Evolutionary conservation across 35 echinoderm and acorn worm genomes (phyloP).

Genomic region (Apostichopus californicus): DNA sequence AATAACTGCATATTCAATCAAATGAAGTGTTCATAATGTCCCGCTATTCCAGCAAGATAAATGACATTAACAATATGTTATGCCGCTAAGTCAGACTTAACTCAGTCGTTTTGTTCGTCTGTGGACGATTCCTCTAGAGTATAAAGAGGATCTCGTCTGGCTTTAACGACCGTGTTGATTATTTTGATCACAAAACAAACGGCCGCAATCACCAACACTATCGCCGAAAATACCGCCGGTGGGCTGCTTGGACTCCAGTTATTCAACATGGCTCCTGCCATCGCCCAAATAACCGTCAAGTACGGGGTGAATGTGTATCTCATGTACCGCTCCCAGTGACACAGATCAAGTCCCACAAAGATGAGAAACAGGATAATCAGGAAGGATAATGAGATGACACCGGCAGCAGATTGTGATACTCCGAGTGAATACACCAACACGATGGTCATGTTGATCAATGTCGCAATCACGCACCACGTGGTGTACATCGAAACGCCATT

Average conservation of each 20-base stretch:
- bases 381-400: background rate
- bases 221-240: constrained; percentile 5
- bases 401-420: constrained; percentile 16
- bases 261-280: background rate
- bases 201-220: constrained; percentile 21
- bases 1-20: too few species aligned
- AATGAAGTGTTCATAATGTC: too few species aligned
- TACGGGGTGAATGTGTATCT: constrained; percentile 55
- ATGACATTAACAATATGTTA: too few species aligned
- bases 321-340: constrained; percentile 43
- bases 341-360: constrained; percentile 54
- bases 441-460: constrained; percentile 38
- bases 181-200: constrained; percentile 21
- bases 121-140: background rate
- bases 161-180: background rate
- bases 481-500: constrained; percentile 54
- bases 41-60: too few species aligned
- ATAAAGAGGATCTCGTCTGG: constrained; percentile 12
- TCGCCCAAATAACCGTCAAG: constrained; percentile 40
- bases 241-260: constrained; percentile 42
- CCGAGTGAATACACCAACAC: constrained; percentile 22
- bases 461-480: constrained; percentile 45
- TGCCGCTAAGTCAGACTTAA: background rate
- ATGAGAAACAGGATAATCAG: constrained; percentile 25
- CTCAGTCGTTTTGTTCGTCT: background rate